Evolutionary conservation across 2,888 invertebrate species (phyloP), one percentile per base, ranked within the genome.

Genomic region (Xestoiulus laeticollis): DNA sequence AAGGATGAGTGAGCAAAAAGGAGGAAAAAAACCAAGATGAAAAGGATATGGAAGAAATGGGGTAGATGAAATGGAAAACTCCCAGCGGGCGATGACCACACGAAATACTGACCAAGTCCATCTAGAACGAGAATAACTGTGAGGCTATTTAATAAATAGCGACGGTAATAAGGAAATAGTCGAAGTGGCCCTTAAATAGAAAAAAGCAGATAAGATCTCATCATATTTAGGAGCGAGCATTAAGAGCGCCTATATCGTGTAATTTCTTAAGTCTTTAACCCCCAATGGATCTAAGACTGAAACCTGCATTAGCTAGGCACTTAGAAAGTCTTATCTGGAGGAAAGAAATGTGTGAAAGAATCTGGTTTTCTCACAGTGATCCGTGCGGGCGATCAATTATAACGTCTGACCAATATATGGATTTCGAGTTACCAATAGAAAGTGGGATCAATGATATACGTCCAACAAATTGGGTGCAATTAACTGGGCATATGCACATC

Each of bases 111-210:
- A 26, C 68, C 68, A 68, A n/a, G 12, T 68, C 68, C 68, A 26
- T n/a, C 6, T 22, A 68, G 68, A 26, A 68, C 22, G 22, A 19
- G 59, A n/a, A 59, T n/a, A 59, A 59, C 59, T 59, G 59, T 22
- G 59, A 59, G 8, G 78, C 78, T 78, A 30, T 78, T 78, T 78
- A 78, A 78, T 78, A 78, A 78, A 78, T 78, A 78, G 78, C 30
- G 68, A 2, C 68, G 22, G 68, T 68, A 68, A 68, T 68, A 68
- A 68, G 68, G 68, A 68, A 68, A 68, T 26, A 48, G 48, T 4
- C 48, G 48, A 48, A 16, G 48, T 16, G 16, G 26, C 68, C 1
- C 10, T 22, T 26, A 68, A 68, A 68, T 68, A 68, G 22, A 68
- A 68, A 68, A 26, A n/a, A n/a, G n/a, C 26, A 22, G 68, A 68